Conservation (phyloP, 2,888 invertebrate species). For the Palloptera scutellata region DNA sequence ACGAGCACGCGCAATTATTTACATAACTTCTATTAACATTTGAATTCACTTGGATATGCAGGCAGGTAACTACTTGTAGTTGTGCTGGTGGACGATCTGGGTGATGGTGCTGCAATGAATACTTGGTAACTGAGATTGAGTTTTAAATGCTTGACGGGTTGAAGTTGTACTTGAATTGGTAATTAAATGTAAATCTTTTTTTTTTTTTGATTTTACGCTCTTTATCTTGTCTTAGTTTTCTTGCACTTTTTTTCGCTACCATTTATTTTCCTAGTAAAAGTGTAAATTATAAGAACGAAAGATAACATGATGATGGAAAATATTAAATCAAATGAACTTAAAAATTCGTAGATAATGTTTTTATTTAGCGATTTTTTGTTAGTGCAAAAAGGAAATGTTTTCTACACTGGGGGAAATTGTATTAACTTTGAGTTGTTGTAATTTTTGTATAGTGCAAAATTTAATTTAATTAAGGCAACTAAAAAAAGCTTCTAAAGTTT, state of each 20-base stretch:
- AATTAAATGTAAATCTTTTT: constrained; percentile 28
- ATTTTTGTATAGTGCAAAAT: too few species aligned
- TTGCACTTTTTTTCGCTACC: neutral
- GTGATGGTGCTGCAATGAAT: constrained; percentile 10
- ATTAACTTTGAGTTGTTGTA: too few species aligned
- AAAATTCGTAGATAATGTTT: too few species aligned
- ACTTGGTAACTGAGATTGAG: constrained; percentile 17
- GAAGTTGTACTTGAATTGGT: constrained; percentile 32
- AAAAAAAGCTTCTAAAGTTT: too few species aligned
- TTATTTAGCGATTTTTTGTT: too few species aligned
- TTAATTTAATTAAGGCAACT: too few species aligned
- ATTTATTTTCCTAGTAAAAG: constrained; percentile 9
- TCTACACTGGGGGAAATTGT: too few species aligned
- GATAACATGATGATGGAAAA: too few species aligned
- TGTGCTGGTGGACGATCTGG: constrained; percentile 16
- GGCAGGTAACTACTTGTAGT: neutral
- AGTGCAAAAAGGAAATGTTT: too few species aligned
- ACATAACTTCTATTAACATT: constrained; percentile 21
- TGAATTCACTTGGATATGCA: constrained; percentile 16
- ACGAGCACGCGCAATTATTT: constrained; percentile 22
- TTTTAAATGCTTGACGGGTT: constrained; percentile 24
- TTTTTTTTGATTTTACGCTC: neutral
- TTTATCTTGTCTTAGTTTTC: constrained; percentile 3
- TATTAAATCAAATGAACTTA: too few species aligned
- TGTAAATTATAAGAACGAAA: too few species aligned